Base-by-base conservation (phyloP, 2,113 vertebrate species). In the Paedocypris sp. region DNA sequence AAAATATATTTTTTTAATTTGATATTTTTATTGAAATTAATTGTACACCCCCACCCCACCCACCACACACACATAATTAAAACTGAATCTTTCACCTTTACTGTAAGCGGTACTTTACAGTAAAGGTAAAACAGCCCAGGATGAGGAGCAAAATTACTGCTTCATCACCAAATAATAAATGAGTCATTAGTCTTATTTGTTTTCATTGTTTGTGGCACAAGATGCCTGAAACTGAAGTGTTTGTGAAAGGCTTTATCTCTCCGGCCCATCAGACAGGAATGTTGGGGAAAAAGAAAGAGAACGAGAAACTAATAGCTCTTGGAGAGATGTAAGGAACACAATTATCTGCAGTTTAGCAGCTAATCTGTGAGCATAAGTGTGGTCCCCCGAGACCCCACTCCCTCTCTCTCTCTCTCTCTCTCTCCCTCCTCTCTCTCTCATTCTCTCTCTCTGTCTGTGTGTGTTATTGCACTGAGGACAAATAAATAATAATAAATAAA, bases 311-410 rank as follows among this genome's bases (percentile, higher is more conserved):
- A 92, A 92, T 90, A 89, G 90, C 87, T 89, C 78, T 83, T 86
- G 83, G 83, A 88, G 79, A 88, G 84, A 88, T 79, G 86, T 78
- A 77, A 83, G 82, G 88, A 90, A 90, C 86, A 85, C 89, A 90
- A 93, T 93, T 92, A 92, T 84, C 82, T 84, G 83, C 86, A 89
- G 88, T 93, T 91, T 87, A 88, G 86, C 86, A 83, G 86, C 89
- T 90, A 91, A 94, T 93, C 91, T 90, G 78, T 77, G 82, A 82
- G 83, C 81, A 88, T 87, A 88, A 85, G 87, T 85, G 72, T 79
- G 77, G 79, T 88, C 90, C 88, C 89, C 62, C 79, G 90, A 83
- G 90, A 87, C 77, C 87, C 88, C 83, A 80, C 86, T 84, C 88
- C 84, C 85, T 83, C 82, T 76, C 46, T 54, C 60, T 58, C 35